Percentiles rank a stretch among this genome's conserved stretches.
phyloP scores from a whole-genome alignment of 2,113 vertebrate genomes.

The Cromileptes altivelis region DNA sequence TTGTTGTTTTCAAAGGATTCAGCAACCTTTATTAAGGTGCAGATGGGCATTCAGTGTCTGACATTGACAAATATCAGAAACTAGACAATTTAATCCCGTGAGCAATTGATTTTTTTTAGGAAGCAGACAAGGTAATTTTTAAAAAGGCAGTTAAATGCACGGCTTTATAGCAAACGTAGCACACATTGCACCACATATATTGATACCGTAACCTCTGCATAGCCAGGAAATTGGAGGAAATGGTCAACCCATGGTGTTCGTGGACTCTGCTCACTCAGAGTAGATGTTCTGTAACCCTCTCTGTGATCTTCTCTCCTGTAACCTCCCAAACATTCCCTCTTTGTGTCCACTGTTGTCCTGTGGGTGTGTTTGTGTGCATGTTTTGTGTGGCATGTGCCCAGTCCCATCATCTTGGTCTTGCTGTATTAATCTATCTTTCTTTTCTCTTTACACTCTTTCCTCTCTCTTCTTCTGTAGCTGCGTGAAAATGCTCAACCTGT shows the following conservation, averaged over 20 bases:
- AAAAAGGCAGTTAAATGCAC: background rate
- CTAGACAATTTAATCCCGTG: background rate
- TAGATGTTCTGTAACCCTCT: slow-evolving; percentile 9
- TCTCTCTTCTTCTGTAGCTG: slow-evolving; percentile 94
- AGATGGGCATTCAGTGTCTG: background rate
- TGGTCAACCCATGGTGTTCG: background rate
- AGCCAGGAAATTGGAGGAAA: background rate
- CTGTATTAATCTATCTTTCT: slow-evolving; percentile 93
- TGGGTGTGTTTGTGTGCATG: slow-evolving; percentile 54
- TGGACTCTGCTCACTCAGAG: background rate
- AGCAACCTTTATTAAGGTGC: background rate
- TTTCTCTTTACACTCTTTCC: slow-evolving; percentile 91
- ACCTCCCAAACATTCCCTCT: slow-evolving; percentile 8
- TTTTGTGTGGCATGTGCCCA: slow-evolving; percentile 77
- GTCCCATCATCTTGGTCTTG: slow-evolving; percentile 89
- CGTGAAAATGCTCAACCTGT: slow-evolving; percentile 99
- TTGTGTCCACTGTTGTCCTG: slow-evolving; percentile 56
- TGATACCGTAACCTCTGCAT: background rate
- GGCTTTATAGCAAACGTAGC: background rate
- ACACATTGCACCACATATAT: background rate
- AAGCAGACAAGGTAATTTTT: background rate
- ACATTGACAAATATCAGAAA: background rate
- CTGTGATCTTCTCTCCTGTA: slow-evolving; percentile 11
- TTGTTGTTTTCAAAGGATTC: background rate
- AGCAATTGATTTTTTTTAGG: background rate